Evolutionary conservation across 2,113 vertebrate species (phyloP).

Genomic region (Fregata magnificens): DNA sequence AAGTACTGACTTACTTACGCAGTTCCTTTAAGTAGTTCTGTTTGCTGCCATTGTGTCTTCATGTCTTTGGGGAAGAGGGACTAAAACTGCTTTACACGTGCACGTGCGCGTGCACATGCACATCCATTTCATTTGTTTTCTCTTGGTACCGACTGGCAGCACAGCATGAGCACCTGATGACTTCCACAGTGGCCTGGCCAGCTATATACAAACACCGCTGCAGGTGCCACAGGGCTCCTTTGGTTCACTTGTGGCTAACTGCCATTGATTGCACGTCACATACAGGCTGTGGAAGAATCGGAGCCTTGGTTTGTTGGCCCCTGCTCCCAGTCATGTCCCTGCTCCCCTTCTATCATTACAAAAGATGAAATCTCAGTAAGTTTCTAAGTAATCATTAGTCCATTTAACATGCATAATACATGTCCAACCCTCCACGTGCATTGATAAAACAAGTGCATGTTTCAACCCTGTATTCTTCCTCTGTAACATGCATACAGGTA

Average conservation of each 20-base stretch:
- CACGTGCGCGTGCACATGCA: accelerated
- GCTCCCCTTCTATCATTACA: neutral
- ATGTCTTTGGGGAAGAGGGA: neutral
- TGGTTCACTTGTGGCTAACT: neutral
- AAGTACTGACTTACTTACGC: constrained; percentile 63
- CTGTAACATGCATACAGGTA: neutral
- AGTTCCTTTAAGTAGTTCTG: neutral
- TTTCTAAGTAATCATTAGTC: neutral
- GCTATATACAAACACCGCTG: accelerated
- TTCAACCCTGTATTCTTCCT: neutral
- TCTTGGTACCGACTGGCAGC: neutral
- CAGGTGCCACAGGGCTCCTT: neutral
- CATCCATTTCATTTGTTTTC: accelerated
- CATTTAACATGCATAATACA: neutral
- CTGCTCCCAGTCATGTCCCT: neutral
- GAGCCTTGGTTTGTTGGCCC: neutral
- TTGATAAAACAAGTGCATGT: neutral
- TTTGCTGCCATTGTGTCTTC: neutral
- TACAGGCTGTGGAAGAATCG: neutral
- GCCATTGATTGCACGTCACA: accelerated
- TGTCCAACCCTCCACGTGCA: neutral
- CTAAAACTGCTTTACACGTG: too few species aligned
- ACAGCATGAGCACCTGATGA: neutral
- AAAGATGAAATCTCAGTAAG: neutral
- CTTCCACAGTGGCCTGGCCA: neutral